Evolutionary conservation across 2,113 vertebrate genomes (phyloP).

Genomic region (Conger conger): DNA sequence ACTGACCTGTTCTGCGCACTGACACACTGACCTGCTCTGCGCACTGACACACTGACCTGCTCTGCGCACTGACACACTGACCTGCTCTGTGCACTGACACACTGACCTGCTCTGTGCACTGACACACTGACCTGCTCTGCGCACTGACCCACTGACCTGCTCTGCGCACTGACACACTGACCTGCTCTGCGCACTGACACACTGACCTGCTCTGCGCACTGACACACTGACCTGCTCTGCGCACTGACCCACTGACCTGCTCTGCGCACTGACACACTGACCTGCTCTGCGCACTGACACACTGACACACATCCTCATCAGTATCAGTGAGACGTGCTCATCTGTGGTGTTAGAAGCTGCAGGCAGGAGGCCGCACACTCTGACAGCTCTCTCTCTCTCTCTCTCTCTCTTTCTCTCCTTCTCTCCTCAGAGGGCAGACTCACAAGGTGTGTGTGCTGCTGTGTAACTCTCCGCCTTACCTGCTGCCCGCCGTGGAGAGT

Average conservation of each 20-base stretch:
- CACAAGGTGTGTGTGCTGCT: conserved; percentile 89
- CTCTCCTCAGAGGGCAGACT: conserved; percentile 76
- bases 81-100: too few relatives aligned
- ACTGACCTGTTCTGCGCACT: not conserved
- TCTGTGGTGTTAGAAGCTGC: not conserved
- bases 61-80: not conserved
- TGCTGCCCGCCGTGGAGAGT: conserved; percentile 89
- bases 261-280: too few relatives aligned
- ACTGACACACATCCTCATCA: not conserved
- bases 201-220: too few relatives aligned
- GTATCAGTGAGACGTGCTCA: not conserved
- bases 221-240: not conserved
- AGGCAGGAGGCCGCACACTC: not conserved
- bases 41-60: not conserved
- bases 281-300: not conserved
- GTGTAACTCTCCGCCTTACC: conserved; percentile 88
- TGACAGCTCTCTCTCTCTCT: not conserved
- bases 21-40: not conserved
- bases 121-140: too few relatives aligned
- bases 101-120: too few relatives aligned
- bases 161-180: not conserved
- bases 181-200: not conserved
- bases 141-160: not conserved
- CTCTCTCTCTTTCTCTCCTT: conserved; percentile 8
- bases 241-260: too few relatives aligned